A percentile compares a stretch with the other conserved stretches of the same genome.
Conservation (phyloP, 2,888 invertebrate species). For the Brachypalpus laphriformis region DNA sequence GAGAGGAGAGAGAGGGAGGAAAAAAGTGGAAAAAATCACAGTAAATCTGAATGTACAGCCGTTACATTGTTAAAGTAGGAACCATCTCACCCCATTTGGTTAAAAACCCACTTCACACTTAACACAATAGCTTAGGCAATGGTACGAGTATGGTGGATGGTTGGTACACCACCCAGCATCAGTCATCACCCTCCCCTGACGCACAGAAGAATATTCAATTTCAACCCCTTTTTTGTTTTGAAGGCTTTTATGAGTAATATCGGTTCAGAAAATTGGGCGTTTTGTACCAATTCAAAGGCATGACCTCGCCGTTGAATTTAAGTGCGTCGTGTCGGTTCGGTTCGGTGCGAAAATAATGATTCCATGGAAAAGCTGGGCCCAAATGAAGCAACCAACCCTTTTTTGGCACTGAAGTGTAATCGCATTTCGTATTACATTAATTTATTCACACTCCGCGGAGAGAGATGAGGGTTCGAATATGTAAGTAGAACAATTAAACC, state of each 20-base stretch:
- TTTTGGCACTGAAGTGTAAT: slow-evolving; percentile 67
- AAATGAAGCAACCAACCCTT: slow-evolving; percentile 29
- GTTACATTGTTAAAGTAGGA: slow-evolving; percentile 60
- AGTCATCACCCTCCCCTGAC: not conserved
- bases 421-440: slow-evolving; percentile 68
- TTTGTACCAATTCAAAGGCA: slow-evolving; percentile 58
- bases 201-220: slow-evolving; percentile 4
- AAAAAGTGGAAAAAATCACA: slow-evolving; percentile 7
- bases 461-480: slow-evolving; percentile 8
- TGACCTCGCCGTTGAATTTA: slow-evolving; percentile 25
- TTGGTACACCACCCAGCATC: not conserved
- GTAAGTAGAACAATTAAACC: slow-evolving; percentile 69
- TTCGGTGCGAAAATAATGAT: slow-evolving; percentile 31
- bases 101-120: slow-evolving; percentile 50
- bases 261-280: slow-evolving; percentile 50
- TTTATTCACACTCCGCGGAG: slow-evolving; percentile 61
- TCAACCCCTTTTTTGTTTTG: slow-evolving; percentile 45
- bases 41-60: slow-evolving; percentile 31
- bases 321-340: slow-evolving; percentile 32
- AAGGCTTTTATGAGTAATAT: slow-evolving; percentile 29
- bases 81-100: slow-evolving; percentile 9
- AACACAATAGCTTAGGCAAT: slow-evolving; percentile 30
- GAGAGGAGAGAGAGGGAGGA: not conserved
- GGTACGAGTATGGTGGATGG: not conserved
- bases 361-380: slow-evolving; percentile 23